Evolutionary conservation across 2,113 vertebrate genomes (phyloP), one percentile per base, ranked within the genome.

Genomic region (Microcebus tavaratra): DNA sequence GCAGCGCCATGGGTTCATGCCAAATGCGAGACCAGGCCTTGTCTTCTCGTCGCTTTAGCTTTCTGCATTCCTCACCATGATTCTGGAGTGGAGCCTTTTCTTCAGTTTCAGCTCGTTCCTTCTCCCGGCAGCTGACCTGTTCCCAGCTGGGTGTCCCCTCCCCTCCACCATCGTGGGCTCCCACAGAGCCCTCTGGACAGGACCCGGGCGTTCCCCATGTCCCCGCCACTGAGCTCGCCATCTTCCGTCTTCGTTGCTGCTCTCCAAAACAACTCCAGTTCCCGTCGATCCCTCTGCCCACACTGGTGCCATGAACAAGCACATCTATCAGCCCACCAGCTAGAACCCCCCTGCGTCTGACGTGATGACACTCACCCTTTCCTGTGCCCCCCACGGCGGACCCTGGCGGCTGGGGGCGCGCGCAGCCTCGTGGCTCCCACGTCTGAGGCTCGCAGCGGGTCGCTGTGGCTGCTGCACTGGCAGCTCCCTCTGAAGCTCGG

Each of bases 341-440:
- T 13, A 48, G 57, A 55, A 11, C 5, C 9, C 20, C 7, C 11
- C 10, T 23, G 6, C 31, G 0, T 70, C 8, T 21, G 25, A 13
- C 27, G 5, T 67, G n/a, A 39, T 53, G 42, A 63, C n/a, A 6
- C 0, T 15, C 9, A 27, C 11, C 57, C 27, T 36, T 39, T 72
- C n/a, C 42, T 21, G n/a, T 42, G 57, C 3, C n/a, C 55, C 13
- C 11, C 0, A 0, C 6, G 34, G 14, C 55, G 75, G 67, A 14
- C 45, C 8, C 34, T 1, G 2, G 12, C 6, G 0, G 1, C 59
- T 55, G 29, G 48, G 57, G 39, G 6, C 2, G 0, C 29, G n/a
- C 8, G 6, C 1, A 0, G 15, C 15, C 61, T 34, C 6, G 0
- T 0, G 75, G 13, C 14, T 13, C 76, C 57, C 50, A 42, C 7